Evolutionary conservation across 2,113 vertebrate species (phyloP).

Genomic region (Pseudorasbora parva): DNA sequence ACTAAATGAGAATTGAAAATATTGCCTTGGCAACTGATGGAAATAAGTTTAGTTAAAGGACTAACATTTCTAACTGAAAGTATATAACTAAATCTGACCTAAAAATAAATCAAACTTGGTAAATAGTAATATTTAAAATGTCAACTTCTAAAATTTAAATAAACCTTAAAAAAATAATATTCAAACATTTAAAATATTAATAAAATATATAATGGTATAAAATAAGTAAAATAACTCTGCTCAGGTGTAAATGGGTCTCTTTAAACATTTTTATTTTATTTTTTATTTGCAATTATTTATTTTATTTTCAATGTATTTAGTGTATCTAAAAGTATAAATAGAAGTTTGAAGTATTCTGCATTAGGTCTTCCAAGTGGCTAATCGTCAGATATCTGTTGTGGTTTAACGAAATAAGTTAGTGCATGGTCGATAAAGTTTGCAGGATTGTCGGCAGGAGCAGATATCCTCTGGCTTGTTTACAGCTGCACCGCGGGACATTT

Average conservation of each 20-base stretch:
- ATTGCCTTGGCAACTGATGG: too few relatives aligned
- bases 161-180: too few relatives aligned
- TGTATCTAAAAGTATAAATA: not conserved
- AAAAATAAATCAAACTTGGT: too few relatives aligned
- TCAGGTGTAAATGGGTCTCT: too few relatives aligned
- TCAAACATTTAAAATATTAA: not conserved
- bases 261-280: not conserved
- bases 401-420: not conserved
- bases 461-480: conserved; percentile 8
- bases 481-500: not conserved
- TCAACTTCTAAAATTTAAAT: too few relatives aligned
- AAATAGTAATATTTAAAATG: too few relatives aligned
- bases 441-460: not conserved
- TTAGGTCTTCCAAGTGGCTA: not conserved
- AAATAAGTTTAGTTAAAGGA: too few relatives aligned
- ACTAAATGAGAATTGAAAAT: too few relatives aligned
- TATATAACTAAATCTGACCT: too few relatives aligned
- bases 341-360: not conserved
- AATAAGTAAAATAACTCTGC: too few relatives aligned
- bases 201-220: not conserved
- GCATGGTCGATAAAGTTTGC: not conserved
- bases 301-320: not conserved
- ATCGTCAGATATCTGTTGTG: not conserved
- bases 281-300: not conserved
- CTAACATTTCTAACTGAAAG: too few relatives aligned